These are phyloP conservation scores for Andrena camellia DNA, from an alignment of 2,888 invertebrate species.

Conservation along the genomic window DNA sequence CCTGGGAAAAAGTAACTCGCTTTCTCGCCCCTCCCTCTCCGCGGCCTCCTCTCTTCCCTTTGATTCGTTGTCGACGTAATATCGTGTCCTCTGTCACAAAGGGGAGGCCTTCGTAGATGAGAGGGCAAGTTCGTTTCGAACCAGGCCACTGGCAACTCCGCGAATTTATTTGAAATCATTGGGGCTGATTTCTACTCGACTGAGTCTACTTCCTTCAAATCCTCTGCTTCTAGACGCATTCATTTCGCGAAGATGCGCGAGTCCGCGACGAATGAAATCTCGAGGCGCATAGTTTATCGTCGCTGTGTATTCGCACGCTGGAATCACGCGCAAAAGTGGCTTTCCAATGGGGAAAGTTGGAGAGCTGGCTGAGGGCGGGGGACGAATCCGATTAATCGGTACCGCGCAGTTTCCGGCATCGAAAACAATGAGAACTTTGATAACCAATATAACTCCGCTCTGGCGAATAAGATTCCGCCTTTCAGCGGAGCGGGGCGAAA, in stretches of 20 bases:
- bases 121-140: slow-evolving; percentile 4
- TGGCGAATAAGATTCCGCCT: slow-evolving; percentile 33
- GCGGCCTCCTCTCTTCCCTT: not conserved
- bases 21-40: not conserved
- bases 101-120: not conserved
- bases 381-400: slow-evolving; percentile 46
- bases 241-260: no score
- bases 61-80: not conserved
- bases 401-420: slow-evolving; percentile 17
- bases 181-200: not conserved
- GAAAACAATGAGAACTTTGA: slow-evolving; percentile 57
- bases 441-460: slow-evolving; percentile 53
- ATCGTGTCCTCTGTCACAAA: slow-evolving; percentile 4
- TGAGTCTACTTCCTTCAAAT: not conserved
- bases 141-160: not conserved
- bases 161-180: not conserved
- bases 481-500: slow-evolving; percentile 33
- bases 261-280: not conserved
- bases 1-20: not conserved
- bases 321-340: slow-evolving; percentile 5
- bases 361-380: not conserved
- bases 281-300: not conserved
- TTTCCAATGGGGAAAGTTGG: not conserved
- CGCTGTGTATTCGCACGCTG: not conserved
- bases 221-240: not conserved